Evolutionary conservation across 1,140 invertebrate genomes (phyloP), one percentile per base, ranked within the genome.

Genomic region (Hormaphis cornu): DNA sequence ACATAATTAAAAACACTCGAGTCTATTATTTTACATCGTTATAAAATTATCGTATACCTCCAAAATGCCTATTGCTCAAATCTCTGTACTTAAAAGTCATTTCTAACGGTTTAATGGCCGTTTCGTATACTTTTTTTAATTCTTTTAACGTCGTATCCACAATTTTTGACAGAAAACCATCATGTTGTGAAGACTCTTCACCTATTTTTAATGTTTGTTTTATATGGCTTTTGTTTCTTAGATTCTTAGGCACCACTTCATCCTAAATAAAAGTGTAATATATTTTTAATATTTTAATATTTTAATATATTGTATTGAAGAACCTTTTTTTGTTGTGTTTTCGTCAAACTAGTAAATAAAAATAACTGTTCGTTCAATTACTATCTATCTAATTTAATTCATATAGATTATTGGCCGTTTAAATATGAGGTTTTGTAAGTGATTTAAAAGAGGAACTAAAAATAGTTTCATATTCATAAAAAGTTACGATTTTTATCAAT

Each of bases 71-170:
- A 75, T 94, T 94, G 75, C 91, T 95, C 44, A 96, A 83, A 76
- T 95, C 91, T 75, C 90, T 84, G 75, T 95, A 96, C 78, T 94
- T 95, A 78, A 94, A 96, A 18, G 93, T 78, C 10, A 82, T 84
- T 81, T 96, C 94, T 74, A 96, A 80, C 9, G 93, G 93, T 78
- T 92, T 91, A 12, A 97, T 91, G 0, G 90, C 89, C 63, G 83
- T 86, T 76, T 93, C 90, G 74, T 96, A 94, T 20, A 95, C 81
- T 75, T 84, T 86, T 76, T 95, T 95, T 58, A 96, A 80, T 71
- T 95, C 91, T 71, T 87, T 86, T 6, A 95, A 82, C 22, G 91
- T 86, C 9, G 86, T 82, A 63, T 92, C 86, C 8, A 87, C 86
- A 28, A 86, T 83, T 79, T 85, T 89, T 42, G 87, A 83, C 48